Conservation (phyloP, 2,888 invertebrate genomes). For the Abrostola triplasia region DNA sequence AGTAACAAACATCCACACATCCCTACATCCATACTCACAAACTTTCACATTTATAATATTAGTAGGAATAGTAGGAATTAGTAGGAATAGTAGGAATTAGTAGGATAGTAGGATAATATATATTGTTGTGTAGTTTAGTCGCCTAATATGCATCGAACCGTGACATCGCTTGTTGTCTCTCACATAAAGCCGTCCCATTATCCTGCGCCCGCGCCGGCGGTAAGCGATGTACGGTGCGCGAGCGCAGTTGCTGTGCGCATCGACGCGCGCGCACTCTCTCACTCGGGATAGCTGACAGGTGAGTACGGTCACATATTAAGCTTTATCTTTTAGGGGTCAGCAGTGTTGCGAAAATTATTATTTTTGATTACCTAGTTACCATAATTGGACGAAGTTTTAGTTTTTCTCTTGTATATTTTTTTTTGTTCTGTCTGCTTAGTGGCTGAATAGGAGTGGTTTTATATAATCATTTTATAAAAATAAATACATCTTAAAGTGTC, state of each 20-base stretch:
- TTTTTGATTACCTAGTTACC: not conserved
- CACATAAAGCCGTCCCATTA: conserved; percentile 67
- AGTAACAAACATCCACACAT: no score
- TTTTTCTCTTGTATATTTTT: not conserved
- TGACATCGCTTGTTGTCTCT: conserved; percentile 33
- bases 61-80: no score
- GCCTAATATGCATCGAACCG: conserved; percentile 42
- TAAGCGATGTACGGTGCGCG: conserved; percentile 49
- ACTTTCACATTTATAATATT: no score
- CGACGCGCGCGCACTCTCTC: conserved; percentile 61
- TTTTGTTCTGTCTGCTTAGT: not conserved
- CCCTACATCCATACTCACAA: no score
- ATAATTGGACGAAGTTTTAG: not conserved
- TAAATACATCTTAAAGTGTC: no score
- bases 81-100: no score
- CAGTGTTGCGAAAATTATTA: not conserved
- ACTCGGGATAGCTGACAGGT: conserved; percentile 50
- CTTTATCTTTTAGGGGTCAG: not conserved
- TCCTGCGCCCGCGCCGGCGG: conserved; percentile 57
- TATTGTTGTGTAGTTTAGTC: no score
- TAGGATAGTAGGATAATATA: no score
- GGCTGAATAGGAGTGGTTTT: no score
- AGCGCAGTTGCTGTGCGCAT: conserved; percentile 70
- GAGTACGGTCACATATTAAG: conserved; percentile 45
- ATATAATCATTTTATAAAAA: no score